A percentile compares a stretch with the other conserved stretches of the same genome.
Evolutionary conservation across 2,113 vertebrate genomes (phyloP).

Genomic region (Pan paniscus): DNA sequence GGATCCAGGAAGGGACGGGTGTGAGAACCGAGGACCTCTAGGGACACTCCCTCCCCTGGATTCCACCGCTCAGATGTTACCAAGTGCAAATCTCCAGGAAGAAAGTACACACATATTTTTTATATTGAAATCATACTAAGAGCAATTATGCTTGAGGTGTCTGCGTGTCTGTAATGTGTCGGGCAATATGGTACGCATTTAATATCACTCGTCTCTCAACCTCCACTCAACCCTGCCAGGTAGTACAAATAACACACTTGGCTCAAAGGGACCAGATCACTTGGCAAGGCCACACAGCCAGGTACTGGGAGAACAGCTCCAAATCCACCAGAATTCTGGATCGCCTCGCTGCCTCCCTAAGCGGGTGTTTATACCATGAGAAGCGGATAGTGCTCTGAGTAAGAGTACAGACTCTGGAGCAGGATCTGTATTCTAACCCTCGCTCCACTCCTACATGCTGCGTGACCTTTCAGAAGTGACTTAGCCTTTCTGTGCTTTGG

Average conservation of each 20-base stretch:
- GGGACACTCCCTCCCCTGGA: neutral
- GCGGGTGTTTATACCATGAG: neutral
- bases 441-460: neutral
- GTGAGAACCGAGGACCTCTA: neutral
- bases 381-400: neutral
- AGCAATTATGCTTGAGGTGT: neutral
- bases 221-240: neutral
- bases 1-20: rapidly evolving
- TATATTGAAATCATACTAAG: neutral
- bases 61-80: neutral
- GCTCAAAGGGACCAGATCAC: neutral
- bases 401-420: neutral
- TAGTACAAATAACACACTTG: neutral
- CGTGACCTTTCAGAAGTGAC: neutral
- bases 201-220: neutral
- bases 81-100: neutral
- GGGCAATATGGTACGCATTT: neutral
- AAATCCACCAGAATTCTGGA: neutral
- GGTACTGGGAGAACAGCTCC: neutral
- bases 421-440: neutral
- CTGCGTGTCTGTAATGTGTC: neutral
- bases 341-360: neutral
- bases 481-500: neutral
- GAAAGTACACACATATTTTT: neutral
- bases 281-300: neutral